A percentile compares a stretch with the other conserved stretches of the same genome.
These are phyloP conservation scores for Tinea pellionella DNA, from an alignment of 2,888 invertebrate genomes.

Conservation along the genomic window DNA sequence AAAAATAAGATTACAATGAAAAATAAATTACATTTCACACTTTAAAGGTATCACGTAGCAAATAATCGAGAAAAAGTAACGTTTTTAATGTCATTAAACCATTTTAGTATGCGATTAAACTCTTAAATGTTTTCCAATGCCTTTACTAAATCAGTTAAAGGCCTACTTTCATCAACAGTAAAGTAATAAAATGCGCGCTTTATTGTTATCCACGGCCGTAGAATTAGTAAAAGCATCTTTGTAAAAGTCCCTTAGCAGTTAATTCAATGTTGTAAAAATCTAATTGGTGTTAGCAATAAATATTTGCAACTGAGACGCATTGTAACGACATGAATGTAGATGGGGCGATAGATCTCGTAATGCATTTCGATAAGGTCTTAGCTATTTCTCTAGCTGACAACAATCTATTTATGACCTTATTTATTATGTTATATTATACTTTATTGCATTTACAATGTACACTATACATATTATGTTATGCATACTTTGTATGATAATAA, in stretches of 20 bases:
- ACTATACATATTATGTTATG: no score
- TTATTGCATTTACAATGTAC: no score
- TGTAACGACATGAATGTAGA: conserved; percentile 45
- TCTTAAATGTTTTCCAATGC: conserved; percentile 56
- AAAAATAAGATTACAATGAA: neutral
- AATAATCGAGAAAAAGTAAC: conserved; percentile 10
- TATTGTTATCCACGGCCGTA: conserved; percentile 55
- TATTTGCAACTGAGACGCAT: conserved; percentile 42
- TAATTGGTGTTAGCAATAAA: conserved; percentile 55
- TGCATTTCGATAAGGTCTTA: conserved; percentile 51
- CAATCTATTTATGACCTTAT: neutral
- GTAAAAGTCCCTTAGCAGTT: conserved; percentile 35
- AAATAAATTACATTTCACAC: neutral
- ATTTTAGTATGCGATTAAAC: conserved; percentile 10
- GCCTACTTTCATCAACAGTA: conserved; percentile 55
- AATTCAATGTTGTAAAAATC: conserved; percentile 50
- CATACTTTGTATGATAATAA: no score
- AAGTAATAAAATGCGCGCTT: conserved; percentile 57
- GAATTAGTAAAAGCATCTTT: conserved; percentile 59
- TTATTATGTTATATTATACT: neutral
- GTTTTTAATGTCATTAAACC: conserved; percentile 10
- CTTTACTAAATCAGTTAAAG: conserved; percentile 62
- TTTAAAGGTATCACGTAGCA: neutral
- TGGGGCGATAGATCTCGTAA: conserved; percentile 38
- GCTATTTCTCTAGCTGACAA: conserved; percentile 12